These are phyloP conservation scores for Pseudopipra pipra DNA, from an alignment of 2,113 vertebrate species.

Conservation along the genomic window DNA sequence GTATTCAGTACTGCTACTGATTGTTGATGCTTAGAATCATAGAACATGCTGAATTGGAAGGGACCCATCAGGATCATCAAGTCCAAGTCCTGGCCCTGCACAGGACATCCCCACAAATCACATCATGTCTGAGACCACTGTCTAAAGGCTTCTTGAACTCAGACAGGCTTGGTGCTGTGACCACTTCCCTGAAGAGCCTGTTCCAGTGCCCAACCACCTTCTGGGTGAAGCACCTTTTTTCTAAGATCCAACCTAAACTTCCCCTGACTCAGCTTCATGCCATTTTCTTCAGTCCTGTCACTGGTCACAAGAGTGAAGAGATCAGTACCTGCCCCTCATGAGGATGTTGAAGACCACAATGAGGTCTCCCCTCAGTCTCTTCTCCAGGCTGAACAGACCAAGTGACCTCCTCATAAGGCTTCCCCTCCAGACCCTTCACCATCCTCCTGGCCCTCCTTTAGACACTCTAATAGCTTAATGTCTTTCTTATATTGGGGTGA, in stretches of 20 bases:
- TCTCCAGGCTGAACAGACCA: background rate
- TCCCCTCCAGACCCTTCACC: background rate
- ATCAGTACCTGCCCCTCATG: rapidly evolving
- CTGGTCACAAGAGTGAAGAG: background rate
- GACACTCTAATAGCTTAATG: rapidly evolving
- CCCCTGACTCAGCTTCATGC: background rate
- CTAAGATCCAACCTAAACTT: background rate
- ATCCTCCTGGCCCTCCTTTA: rapidly evolving
- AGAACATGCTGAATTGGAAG: background rate
- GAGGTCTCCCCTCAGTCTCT: background rate
- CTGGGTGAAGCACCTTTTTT: background rate
- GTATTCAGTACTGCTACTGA: background rate
- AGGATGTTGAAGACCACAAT: background rate
- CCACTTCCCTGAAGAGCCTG: background rate
- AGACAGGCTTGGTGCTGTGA: background rate
- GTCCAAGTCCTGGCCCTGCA: background rate
- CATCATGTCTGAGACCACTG: background rate
- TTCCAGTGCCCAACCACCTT: background rate
- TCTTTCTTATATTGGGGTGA: background rate
- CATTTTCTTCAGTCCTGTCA: rapidly evolving
- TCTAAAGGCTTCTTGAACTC: background rate
- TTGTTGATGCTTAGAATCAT: background rate
- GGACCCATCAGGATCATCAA: rapidly evolving
- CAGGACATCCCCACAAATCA: background rate
- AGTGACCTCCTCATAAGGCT: rapidly evolving